Conservation (phyloP, 2,888 invertebrate species). For the Alloscopus bannaensis region DNA sequence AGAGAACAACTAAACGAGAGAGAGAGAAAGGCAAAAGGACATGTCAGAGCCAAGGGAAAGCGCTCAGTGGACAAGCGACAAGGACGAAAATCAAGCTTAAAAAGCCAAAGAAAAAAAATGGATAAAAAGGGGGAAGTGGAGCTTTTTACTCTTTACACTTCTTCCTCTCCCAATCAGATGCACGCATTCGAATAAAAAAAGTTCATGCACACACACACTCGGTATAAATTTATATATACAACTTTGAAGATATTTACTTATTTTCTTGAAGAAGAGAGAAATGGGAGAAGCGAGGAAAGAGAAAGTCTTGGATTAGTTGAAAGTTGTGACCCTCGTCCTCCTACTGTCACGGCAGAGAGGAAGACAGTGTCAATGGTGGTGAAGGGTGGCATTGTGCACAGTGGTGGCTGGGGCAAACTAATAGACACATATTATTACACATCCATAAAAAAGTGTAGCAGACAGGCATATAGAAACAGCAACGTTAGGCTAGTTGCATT, state of each 20-base stretch:
- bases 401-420: not conserved
- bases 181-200: constrained; percentile 43
- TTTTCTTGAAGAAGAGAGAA: constrained; percentile 3
- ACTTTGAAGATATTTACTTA: not conserved
- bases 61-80: constrained; percentile 32
- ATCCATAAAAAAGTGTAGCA: not conserved
- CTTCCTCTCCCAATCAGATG: constrained; percentile 55
- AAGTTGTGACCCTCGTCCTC: constrained; percentile 14
- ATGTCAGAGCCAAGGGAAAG: constrained; percentile 41
- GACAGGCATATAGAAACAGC: no score
- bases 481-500: not conserved
- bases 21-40: constrained; percentile 26
- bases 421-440: not conserved
- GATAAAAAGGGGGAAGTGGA: constrained; percentile 27
- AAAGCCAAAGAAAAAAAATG: constrained; percentile 16
- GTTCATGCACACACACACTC: constrained; percentile 3
- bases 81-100: constrained; percentile 45
- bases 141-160: constrained; percentile 38
- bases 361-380: constrained; percentile 11
- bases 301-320: constrained; percentile 10
- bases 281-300: not conserved
- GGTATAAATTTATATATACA: not conserved
- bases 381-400: not conserved
- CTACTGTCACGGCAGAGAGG: constrained; percentile 2
- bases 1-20: constrained; percentile 31